A percentile compares a stretch with the other conserved stretches of the same genome.
These are phyloP conservation scores for Echinops telfairi DNA, from an alignment of 2,113 vertebrate genomes.

Conservation along the genomic window DNA sequence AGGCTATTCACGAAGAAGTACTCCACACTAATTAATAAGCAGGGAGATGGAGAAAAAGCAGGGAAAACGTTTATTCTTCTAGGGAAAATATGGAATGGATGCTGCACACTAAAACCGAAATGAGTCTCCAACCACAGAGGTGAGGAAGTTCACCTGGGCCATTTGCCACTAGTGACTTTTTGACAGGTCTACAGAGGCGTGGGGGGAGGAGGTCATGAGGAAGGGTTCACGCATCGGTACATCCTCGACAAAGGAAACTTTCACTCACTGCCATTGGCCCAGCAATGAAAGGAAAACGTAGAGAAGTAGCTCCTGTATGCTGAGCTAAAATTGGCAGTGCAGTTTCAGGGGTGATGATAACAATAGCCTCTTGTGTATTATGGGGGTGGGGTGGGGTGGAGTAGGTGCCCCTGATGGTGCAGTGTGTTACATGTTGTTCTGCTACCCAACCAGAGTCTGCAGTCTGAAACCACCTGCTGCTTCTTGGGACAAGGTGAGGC, in stretches of 20 bases:
- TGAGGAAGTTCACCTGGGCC: neutral
- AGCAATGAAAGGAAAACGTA: neutral
- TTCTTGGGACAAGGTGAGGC: too few relatives aligned
- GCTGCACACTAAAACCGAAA: neutral
- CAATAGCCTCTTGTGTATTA: too few relatives aligned
- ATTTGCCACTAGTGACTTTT: neutral
- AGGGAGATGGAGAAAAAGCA: constrained; percentile 1
- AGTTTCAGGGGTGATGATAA: neutral
- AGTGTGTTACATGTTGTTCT: too few relatives aligned
- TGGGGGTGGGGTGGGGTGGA: too few relatives aligned
- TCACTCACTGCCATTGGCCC: neutral
- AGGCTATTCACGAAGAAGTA: constrained; percentile 49
- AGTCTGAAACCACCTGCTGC: too few relatives aligned
- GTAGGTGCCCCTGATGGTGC: too few relatives aligned
- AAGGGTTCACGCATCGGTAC: neutral
- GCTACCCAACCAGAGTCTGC: too few relatives aligned
- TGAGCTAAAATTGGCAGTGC: neutral
- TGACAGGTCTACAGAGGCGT: neutral
- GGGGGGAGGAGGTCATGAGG: too few relatives aligned
- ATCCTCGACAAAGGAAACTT: neutral
- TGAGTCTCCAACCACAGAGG: neutral
- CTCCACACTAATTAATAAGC: constrained; percentile 82
- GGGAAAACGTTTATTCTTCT: constrained; percentile 29
- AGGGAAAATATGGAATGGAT: neutral
- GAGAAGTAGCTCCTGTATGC: neutral